These are phyloP conservation scores for Macropodus opercularis DNA, from an alignment of 2,797 vertebrate genomes.

Conservation along the genomic window DNA sequence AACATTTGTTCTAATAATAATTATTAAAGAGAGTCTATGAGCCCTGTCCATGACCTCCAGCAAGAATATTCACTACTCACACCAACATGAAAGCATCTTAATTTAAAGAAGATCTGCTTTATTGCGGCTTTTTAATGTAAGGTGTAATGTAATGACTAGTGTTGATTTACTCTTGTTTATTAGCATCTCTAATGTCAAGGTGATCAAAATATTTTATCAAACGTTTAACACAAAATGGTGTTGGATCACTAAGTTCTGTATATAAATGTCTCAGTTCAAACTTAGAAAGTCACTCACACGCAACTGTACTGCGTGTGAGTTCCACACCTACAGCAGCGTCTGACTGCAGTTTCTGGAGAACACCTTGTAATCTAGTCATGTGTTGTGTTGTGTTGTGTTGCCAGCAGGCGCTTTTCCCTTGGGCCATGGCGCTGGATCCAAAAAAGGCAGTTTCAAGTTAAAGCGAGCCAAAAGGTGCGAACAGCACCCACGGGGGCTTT, in stretches of 20 bases:
- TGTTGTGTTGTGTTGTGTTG: slow-evolving; percentile 36
- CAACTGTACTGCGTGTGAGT: no score
- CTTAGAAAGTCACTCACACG: no score
- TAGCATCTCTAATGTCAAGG: not conserved
- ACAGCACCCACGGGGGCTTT: slow-evolving; percentile 50
- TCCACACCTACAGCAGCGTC: not conserved
- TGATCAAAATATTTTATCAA: not conserved
- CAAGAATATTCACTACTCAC: not conserved
- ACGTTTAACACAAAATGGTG: not conserved
- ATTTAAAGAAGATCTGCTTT: not conserved
- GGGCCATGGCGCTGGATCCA: slow-evolving; percentile 19
- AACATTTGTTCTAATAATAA: no score
- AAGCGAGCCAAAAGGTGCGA: slow-evolving; percentile 45
- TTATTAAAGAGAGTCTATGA: no score
- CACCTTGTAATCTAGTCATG: slow-evolving; percentile 8
- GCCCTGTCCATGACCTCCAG: no score
- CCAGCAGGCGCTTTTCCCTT: slow-evolving; percentile 17
- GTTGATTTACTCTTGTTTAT: not conserved
- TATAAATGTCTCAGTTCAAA: not conserved
- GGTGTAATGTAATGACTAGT: no score
- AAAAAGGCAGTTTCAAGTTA: slow-evolving; percentile 44
- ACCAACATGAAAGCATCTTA: not conserved
- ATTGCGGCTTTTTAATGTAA: slow-evolving; percentile 6
- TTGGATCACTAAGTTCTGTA: not conserved
- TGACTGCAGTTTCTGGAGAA: not conserved